Percentiles rank a stretch among this genome's conserved stretches.
These are phyloP conservation scores for Drosophila rellima DNA, from an alignment of 2,888 invertebrate species.

Conservation along the genomic window DNA sequence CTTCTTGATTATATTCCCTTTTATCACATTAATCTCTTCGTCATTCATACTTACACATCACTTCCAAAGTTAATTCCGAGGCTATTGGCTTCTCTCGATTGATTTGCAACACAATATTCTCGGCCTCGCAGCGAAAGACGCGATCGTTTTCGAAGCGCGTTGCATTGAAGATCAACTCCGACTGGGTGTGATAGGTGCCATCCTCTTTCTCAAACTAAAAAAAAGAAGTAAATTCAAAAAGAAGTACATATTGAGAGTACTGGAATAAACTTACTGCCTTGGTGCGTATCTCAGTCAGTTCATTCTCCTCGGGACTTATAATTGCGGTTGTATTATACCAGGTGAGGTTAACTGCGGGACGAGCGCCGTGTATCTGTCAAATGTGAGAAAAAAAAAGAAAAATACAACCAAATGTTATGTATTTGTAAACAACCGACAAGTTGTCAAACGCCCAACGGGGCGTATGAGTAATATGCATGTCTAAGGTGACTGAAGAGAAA, in stretches of 20 bases:
- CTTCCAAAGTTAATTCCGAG: slow-evolving; percentile 90
- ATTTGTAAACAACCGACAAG: slow-evolving; percentile 3
- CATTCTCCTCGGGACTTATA: slow-evolving; percentile 81
- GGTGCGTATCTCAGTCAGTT: slow-evolving; percentile 83
- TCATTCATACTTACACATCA: slow-evolving; percentile 91
- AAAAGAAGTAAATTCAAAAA: background rate
- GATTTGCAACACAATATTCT: slow-evolving; percentile 92
- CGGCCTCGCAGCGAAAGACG: slow-evolving; percentile 92
- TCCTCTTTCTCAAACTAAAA: slow-evolving; percentile 87
- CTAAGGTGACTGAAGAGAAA: background rate
- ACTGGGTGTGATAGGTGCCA: slow-evolving; percentile 92
- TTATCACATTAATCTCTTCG: background rate
- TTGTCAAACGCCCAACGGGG: slow-evolving; percentile 21
- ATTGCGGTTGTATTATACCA: slow-evolving; percentile 93
- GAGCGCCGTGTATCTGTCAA: slow-evolving; percentile 89
- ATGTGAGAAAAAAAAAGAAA: background rate
- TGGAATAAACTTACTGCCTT: slow-evolving; percentile 86
- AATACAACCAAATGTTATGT: slow-evolving; percentile 9
- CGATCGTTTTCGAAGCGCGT: slow-evolving; percentile 93
- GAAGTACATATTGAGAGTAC: background rate
- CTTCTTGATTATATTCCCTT: no score
- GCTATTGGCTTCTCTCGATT: slow-evolving; percentile 92
- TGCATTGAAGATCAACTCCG: slow-evolving; percentile 92
- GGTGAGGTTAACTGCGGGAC: slow-evolving; percentile 93
- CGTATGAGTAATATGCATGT: slow-evolving; percentile 31